A percentile compares a stretch with the other conserved stretches of the same genome.
These are phyloP conservation scores for Engraulis encrasicolus DNA, from an alignment of 2,113 vertebrate species.

Conservation along the genomic window DNA sequence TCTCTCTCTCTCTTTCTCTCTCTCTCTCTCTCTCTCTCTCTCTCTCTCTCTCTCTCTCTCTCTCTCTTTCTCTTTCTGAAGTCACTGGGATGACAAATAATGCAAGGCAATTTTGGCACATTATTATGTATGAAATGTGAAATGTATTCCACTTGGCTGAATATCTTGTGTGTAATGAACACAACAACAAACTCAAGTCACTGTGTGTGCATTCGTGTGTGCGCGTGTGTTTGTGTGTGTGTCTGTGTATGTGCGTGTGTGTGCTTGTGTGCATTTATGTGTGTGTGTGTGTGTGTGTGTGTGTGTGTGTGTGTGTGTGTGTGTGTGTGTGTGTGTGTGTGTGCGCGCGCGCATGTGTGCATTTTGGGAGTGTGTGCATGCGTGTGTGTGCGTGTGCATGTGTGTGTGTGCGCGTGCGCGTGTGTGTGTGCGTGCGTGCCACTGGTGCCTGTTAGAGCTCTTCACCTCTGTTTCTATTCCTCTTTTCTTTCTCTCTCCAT, in stretches of 20 bases:
- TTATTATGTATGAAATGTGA: slow-evolving; percentile 75
- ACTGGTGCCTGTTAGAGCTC: slow-evolving; percentile 10
- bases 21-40: slow-evolving; percentile 39
- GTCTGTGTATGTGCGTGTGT: neutral
- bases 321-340: neutral
- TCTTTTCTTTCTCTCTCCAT: neutral
- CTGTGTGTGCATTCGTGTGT: slow-evolving; percentile 2
- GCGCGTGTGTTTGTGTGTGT: slow-evolving; percentile 18
- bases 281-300: slow-evolving; percentile 11
- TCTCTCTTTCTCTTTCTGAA: slow-evolving; percentile 38
- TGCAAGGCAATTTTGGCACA: slow-evolving; percentile 68
- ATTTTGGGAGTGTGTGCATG: neutral
- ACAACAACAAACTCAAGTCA: slow-evolving; percentile 49
- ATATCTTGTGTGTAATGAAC: slow-evolving; percentile 61
- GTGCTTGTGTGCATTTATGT: neutral
- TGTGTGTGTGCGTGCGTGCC: neutral
- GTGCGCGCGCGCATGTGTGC: neutral
- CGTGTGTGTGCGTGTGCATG: neutral
- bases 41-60: slow-evolving; percentile 28
- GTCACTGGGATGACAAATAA: slow-evolving; percentile 72
- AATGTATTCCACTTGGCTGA: slow-evolving; percentile 67
- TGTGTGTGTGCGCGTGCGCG: neutral
- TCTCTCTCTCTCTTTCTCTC: slow-evolving; percentile 34
- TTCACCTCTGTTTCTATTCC: slow-evolving; percentile 18
- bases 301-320: slow-evolving; percentile 19